Conservation (phyloP, 2,888 invertebrate species). For the Ernsta delagoae region DNA sequence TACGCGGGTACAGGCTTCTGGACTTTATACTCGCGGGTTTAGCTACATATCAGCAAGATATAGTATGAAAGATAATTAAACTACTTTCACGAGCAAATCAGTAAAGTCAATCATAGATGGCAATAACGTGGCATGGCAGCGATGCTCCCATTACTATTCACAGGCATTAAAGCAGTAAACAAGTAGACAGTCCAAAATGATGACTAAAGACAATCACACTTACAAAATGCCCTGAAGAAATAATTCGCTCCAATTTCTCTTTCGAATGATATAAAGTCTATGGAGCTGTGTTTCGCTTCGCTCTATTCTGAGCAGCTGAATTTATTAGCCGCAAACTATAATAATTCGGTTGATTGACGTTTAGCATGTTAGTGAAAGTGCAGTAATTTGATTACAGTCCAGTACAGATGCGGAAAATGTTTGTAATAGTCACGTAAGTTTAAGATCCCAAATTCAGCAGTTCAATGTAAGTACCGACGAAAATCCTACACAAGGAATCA, state of each 20-base stretch:
- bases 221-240: conserved; percentile 25
- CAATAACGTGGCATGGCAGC: background rate
- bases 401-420: conserved; percentile 27
- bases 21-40: too few relatives aligned
- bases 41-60: too few relatives aligned
- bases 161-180: background rate
- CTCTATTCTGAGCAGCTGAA: conserved; percentile 52
- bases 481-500: background rate
- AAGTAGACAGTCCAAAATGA: background rate
- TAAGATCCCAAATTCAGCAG: conserved; percentile 7
- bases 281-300: conserved; percentile 50
- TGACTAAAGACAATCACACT: conserved; percentile 25
- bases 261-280: conserved; percentile 37
- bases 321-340: conserved; percentile 54
- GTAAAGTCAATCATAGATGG: background rate
- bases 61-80: background rate
- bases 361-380: conserved; percentile 58
- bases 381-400: conserved; percentile 31
- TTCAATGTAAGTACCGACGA: background rate
- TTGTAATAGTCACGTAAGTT: conserved; percentile 14
- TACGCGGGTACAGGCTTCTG: too few relatives aligned
- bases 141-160: conserved; percentile 6
- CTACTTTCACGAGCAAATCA: background rate
- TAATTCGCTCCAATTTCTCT: conserved; percentile 41
- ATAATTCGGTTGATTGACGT: conserved; percentile 53